A percentile compares a stretch with the other conserved stretches of the same genome.
Conservation (phyloP, 2,113 vertebrate species). For the Paracanthobrama guichenoti region DNA sequence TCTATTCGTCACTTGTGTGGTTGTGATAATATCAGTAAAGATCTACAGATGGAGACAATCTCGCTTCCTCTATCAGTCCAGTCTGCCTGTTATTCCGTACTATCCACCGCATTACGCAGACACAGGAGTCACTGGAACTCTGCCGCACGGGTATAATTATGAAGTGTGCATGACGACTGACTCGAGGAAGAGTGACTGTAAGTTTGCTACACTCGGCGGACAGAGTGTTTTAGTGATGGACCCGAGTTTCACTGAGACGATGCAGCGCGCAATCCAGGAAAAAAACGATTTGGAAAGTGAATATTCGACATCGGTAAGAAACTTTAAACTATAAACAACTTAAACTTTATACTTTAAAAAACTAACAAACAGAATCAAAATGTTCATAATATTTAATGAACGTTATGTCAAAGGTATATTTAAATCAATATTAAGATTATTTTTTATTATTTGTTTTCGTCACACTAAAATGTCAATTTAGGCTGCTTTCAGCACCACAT, state of each 20-base stretch:
- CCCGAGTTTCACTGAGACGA: not conserved
- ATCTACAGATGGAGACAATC: constrained; percentile 52
- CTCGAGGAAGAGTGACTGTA: constrained; percentile 26
- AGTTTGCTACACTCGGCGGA: not conserved
- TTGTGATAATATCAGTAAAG: constrained; percentile 51
- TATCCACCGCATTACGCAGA: constrained; percentile 53
- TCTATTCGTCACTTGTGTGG: constrained; percentile 40
- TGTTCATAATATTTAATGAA: no score
- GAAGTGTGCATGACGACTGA: constrained; percentile 31
- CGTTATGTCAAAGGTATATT: no score
- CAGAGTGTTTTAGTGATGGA: not conserved
- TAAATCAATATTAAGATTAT: no score
- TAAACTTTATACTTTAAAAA: no score
- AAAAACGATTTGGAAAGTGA: not conserved
- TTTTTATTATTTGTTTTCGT: no score
- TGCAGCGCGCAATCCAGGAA: not conserved
- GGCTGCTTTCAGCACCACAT: not conserved
- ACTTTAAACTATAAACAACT: no score
- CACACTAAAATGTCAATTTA: not conserved
- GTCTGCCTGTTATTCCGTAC: constrained; percentile 50
- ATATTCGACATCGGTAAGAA: not conserved
- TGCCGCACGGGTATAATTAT: constrained; percentile 42
- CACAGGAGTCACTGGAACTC: constrained; percentile 38
- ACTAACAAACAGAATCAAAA: no score
- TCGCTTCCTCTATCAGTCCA: constrained; percentile 36